Percentiles rank a stretch among this genome's conserved stretches.
Conservation (phyloP, 2,888 invertebrate genomes). For the Cenopis cana region DNA sequence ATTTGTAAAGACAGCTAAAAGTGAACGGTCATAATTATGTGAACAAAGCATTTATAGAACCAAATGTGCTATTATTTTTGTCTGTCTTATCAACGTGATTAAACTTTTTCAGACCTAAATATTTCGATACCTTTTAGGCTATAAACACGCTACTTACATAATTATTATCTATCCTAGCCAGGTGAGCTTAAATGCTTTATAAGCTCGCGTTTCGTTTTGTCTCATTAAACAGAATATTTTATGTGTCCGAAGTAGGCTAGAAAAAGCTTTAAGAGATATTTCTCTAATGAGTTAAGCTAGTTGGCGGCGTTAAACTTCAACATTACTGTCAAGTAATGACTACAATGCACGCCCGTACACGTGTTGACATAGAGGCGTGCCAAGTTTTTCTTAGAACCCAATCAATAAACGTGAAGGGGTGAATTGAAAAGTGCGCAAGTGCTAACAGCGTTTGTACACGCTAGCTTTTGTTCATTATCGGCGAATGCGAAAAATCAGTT, state of each 20-base stretch:
- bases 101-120: background rate
- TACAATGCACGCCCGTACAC: conserved; percentile 24
- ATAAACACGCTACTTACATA: background rate
- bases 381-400: conserved; percentile 71
- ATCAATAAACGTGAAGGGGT: conserved; percentile 72
- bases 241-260: background rate
- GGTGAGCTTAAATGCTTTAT: background rate
- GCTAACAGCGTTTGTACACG: conserved; percentile 64
- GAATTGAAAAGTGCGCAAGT: conserved; percentile 66
- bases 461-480: conserved; percentile 56
- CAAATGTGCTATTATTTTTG: background rate
- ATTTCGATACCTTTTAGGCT: background rate
- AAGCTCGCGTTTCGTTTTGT: conserved; percentile 9
- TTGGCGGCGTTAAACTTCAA: conserved; percentile 2
- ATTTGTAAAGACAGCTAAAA: background rate
- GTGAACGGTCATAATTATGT: background rate
- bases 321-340: conserved; percentile 26
- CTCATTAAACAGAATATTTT: conserved; percentile 1
- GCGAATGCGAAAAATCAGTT: conserved; percentile 46
- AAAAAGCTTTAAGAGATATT: conserved; percentile 21
- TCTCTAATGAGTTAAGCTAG: conserved; percentile 14
- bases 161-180: too few species aligned
- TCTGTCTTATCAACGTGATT: background rate
- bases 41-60: background rate
- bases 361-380: conserved; percentile 56